Evolutionary conservation across 30 jellyfish, hydroid and myxozoan genomes (phyloP).

Genomic region (Chrysaora quinquecirrha): DNA sequence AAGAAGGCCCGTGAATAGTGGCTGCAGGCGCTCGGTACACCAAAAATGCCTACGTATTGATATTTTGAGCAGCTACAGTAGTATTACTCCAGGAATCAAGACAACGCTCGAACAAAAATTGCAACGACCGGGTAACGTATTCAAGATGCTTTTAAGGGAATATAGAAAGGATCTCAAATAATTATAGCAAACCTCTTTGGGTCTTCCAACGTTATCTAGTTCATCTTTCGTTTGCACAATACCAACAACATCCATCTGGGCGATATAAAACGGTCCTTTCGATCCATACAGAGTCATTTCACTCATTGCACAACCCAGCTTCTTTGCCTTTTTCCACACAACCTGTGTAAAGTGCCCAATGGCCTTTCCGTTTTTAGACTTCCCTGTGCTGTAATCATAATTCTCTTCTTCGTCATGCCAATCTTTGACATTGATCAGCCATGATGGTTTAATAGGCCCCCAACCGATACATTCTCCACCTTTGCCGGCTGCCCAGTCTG

Average conservation of each 20-base stretch:
- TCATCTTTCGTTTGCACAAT: constrained; percentile 54
- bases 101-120: no score
- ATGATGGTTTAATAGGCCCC: constrained; percentile 73
- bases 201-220: constrained; percentile 55
- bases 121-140: no score
- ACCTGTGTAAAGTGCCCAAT: constrained; percentile 77
- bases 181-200: constrained; percentile 78
- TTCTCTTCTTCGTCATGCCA: constrained; percentile 80
- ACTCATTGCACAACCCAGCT: constrained; percentile 72
- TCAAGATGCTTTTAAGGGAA: neutral
- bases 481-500: constrained; percentile 79
- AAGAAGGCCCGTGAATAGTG: no score
- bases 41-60: no score
- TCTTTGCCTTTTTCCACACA: constrained; percentile 78
- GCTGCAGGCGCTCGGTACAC: no score
- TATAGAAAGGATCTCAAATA: no score
- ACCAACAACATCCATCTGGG: constrained; percentile 76
- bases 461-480: constrained; percentile 84
- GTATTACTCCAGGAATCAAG: no score
- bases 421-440: constrained; percentile 72
- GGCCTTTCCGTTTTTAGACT: constrained; percentile 61
- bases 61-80: no score
- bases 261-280: constrained; percentile 76
- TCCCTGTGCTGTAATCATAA: constrained; percentile 78
- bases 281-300: constrained; percentile 66